Conservation (phyloP, 2,888 invertebrate genomes). For the Drosophila subsilvestris region DNA sequence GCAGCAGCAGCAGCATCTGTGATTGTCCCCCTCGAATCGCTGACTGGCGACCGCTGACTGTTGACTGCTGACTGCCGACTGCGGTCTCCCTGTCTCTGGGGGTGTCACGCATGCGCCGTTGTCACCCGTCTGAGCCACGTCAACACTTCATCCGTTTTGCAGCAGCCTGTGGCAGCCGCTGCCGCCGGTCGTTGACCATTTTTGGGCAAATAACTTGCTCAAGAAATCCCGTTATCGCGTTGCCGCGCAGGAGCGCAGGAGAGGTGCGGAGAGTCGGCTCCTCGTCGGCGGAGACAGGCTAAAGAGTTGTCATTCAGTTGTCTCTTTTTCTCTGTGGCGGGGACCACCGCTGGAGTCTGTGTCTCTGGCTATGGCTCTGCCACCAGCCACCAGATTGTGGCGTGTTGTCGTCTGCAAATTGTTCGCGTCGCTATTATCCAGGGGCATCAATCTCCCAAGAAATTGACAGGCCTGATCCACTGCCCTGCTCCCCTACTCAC, state of each 20-base stretch:
- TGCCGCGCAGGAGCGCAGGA: not conserved
- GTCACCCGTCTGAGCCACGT: slow-evolving; percentile 66
- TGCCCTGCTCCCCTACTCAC: slow-evolving; percentile 14
- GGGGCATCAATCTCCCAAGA: slow-evolving; percentile 75
- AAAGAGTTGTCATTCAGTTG: slow-evolving; percentile 78
- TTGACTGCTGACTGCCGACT: not conserved
- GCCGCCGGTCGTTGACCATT: slow-evolving; percentile 52
- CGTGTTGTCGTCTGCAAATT: slow-evolving; percentile 78
- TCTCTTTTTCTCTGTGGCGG: slow-evolving; percentile 34
- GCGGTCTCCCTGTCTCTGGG: slow-evolving; percentile 25
- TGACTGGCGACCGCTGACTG: too few species aligned
- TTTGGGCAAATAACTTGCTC: slow-evolving; percentile 77
- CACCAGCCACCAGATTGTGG: slow-evolving; percentile 28
- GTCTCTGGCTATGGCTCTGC: slow-evolving; percentile 19
- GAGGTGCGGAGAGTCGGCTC: too few species aligned
- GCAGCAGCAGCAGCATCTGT: slow-evolving; percentile 1
- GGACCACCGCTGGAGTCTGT: slow-evolving; percentile 62
- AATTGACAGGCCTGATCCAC: slow-evolving; percentile 69
- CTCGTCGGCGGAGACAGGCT: slow-evolving; percentile 31
- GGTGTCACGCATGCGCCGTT: slow-evolving; percentile 75
- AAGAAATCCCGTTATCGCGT: slow-evolving; percentile 39
- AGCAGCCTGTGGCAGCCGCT: slow-evolving; percentile 23
- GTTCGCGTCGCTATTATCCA: slow-evolving; percentile 79
- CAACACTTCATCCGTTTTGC: slow-evolving; percentile 46
- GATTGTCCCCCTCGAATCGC: not conserved